phyloP scores from a whole-genome alignment of 2,797 vertebrate genomes.

The Calcarius lapponicus region DNA sequence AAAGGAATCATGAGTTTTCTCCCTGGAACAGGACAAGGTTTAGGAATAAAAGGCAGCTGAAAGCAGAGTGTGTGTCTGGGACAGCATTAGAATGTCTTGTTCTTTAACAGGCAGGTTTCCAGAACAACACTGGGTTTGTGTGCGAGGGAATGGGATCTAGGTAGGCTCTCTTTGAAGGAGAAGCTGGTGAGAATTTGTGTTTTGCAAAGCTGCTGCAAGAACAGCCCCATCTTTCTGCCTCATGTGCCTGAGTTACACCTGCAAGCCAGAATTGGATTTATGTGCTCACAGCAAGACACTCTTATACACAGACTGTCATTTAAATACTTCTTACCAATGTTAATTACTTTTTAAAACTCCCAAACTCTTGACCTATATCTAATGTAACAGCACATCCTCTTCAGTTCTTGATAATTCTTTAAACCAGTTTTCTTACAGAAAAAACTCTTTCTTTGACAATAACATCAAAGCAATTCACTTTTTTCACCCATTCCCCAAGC shows the following conservation, averaged over 20 bases:
- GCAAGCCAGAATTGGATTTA: neutral
- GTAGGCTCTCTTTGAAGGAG: neutral
- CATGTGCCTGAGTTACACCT: neutral
- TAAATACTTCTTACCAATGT: neutral
- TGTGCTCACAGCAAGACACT: neutral
- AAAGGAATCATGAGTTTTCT: neutral
- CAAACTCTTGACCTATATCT: neutral
- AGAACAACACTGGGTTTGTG: neutral
- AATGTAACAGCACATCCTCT: neutral
- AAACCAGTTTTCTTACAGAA: neutral
- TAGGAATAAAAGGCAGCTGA: neutral
- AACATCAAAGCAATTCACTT: neutral
- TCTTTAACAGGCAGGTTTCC: neutral
- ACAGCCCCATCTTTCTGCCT: neutral
- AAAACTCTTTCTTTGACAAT: neutral
- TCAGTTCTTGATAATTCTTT: neutral
- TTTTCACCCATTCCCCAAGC: neutral
- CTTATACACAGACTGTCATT: neutral
- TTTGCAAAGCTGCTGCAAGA: neutral
- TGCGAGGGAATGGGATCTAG: neutral
- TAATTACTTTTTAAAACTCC: neutral
- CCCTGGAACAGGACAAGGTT: neutral
- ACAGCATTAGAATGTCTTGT: neutral
- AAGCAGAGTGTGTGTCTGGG: neutral
- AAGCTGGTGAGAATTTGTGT: neutral